Base-by-base conservation (phyloP, 2,113 vertebrate genomes). In the Phylloscopus whistleri region DNA sequence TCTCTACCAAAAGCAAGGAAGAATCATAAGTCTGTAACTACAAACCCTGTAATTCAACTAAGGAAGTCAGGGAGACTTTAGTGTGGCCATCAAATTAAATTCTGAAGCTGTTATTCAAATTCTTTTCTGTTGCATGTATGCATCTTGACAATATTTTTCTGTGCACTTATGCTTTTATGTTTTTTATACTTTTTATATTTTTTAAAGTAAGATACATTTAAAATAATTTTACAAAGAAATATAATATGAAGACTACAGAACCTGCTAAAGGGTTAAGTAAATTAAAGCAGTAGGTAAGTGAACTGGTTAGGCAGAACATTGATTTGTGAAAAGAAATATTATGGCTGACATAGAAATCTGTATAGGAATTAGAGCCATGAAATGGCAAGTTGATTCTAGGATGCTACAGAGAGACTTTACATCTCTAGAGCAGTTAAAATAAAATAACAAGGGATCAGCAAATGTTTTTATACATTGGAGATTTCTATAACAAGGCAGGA, bases 381-480 rank as follows among this genome's bases (percentile, higher is more conserved):
- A 85, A 77, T 22, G 39, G 35, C 49, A 79, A 92, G 73, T 70
- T 95, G 70, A 83, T 95, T 96, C 76, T 94, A 94, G 77, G 85
- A 83, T 94, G 92, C 68, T 70, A 53, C 33, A 89, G 79, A 86
- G 53, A 64, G 59, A 49, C 49, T 89, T 92, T 95, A 53, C 68
- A 33, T 94, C 69, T 81, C 85, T 59, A 41, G 68, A 52, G 85
- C 44, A 90, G 83, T 78, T 94, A 94, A 96, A 95, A 93, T 91
- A 94, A 95, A 95, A 95, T 91, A 96, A 84, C 73, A 90, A 52
- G 90, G 74, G 80, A 88, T 52, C 84, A 96, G 92, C 89, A 97
- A 96, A 94, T 97, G 92, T 94, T 97, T 97, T 97, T 96, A 84
- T 96, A 93, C 69, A 31, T 78, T 93, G 87, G 84, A 83, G 90